Conservation (phyloP, 1,140 invertebrate genomes). For the Zaprionus africanus region DNA sequence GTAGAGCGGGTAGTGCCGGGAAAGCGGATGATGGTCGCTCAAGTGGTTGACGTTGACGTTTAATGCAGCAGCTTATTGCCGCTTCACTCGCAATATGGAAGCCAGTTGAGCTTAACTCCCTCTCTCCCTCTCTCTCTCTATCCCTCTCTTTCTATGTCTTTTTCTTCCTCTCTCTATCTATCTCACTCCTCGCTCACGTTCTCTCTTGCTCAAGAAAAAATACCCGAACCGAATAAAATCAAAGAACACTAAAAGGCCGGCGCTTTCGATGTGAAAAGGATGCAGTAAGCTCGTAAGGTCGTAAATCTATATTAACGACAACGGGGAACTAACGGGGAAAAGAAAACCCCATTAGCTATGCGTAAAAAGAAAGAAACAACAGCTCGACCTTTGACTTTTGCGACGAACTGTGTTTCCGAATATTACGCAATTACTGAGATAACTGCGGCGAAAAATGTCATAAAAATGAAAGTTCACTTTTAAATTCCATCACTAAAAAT, state of each 20-base stretch:
- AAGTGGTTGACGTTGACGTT: conserved; percentile 45
- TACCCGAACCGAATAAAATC: conserved; percentile 21
- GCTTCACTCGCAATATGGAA: conserved; percentile 7
- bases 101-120: conserved; percentile 15
- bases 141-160: neutral
- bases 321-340: neutral
- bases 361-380: neutral
- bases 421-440: neutral
- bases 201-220: neutral
- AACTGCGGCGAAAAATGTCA: neutral
- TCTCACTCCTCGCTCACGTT: neutral
- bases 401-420: neutral
- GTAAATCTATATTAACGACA: conserved; percentile 12
- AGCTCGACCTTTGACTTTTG: neutral
- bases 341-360: conserved; percentile 4
- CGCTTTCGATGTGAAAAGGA: conserved; percentile 14
- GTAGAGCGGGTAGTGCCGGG: neutral
- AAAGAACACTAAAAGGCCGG: conserved; percentile 26
- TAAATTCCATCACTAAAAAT: neutral
- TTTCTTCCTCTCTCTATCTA: neutral
- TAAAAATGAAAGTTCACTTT: neutral
- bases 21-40: conserved; percentile 29
- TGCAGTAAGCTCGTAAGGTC: conserved; percentile 8
- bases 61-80: conserved; percentile 46
- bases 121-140: neutral